Conservation (phyloP, 2,888 invertebrate species). For the Melipona beecheii region DNA sequence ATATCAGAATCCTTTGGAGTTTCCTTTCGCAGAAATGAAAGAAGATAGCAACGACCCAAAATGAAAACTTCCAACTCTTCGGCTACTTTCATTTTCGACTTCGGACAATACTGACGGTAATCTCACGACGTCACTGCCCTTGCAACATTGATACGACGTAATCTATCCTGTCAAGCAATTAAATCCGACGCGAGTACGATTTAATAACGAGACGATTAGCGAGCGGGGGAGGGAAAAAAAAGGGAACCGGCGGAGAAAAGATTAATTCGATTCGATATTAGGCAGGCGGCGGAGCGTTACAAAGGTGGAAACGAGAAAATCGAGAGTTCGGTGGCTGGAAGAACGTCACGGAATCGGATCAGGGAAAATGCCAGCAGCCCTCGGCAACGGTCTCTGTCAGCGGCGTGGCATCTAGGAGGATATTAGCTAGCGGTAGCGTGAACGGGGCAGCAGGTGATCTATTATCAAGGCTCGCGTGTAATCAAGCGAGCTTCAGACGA, state of each 20-base stretch:
- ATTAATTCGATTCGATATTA: constrained; percentile 33
- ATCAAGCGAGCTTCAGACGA: constrained; percentile 66
- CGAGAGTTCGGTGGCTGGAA: not conserved
- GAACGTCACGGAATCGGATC: constrained; percentile 39
- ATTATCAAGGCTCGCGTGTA: constrained; percentile 72
- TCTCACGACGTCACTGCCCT: no score
- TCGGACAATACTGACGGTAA: no score
- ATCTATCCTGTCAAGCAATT: not conserved
- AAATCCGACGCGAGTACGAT: not conserved
- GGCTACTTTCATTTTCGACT: no score
- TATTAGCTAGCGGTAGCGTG: constrained; percentile 68
- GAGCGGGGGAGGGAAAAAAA: not conserved
- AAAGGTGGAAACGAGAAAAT: constrained; percentile 14
- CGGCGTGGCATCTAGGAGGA: constrained; percentile 61
- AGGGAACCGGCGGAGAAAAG: not conserved
- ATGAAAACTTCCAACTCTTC: not conserved
- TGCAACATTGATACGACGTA: no score
- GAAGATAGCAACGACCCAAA: not conserved
- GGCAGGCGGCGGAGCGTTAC: not conserved
- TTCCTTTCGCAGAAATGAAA: no score
- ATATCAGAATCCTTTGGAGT: no score
- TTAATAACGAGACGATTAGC: not conserved
- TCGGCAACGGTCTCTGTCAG: constrained; percentile 41
- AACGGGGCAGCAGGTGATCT: constrained; percentile 68
- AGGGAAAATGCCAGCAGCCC: constrained; percentile 46